Base-by-base conservation (phyloP, 2,888 invertebrate species). In the Spisula subtruncata region DNA sequence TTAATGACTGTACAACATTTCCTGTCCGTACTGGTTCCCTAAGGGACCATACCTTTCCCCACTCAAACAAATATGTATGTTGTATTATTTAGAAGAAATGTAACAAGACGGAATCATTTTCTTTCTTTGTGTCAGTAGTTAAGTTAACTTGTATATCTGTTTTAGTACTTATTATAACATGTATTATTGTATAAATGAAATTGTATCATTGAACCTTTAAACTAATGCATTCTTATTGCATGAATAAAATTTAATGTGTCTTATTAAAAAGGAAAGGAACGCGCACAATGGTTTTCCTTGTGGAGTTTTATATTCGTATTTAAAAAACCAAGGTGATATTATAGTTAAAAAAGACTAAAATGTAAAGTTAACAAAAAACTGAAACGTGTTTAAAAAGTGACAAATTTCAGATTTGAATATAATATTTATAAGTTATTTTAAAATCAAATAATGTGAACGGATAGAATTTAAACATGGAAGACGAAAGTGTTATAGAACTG, bases 1-100 rank as follows among this genome's bases (percentile, higher is more conserved):
- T 75, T 75, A 35, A 75, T 75, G 35, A 75, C 0, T 1, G 75
- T 75, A 75, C 75, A 75, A 75, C 18, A 32, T 81, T n/a, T n/a
- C 10, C 5, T 48, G 46, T 81, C 18, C 75, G 32, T 18, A 75
- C 75, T 1, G 1, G 14, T 41, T 81, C 81, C 48, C 81, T 18
- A 6, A 20, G 25, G 81, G 20, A 14, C 20, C 46, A n/a, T 51
- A 18, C 14, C 46, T 41, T 6, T 29, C 32, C 12, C 60, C 60
- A 10, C 6, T 25, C 25, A 12, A 25, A 25, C 71, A 20, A 71
- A 20, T 12, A 25, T 25, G 25, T 60, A 60, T n/a, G 60, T 5
- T n/a, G 8, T 60, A 25, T 66, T 25, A 66, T 66, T n/a, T 25
- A 25, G 25, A 66, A 66, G 25, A 60, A 25, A n/a, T n/a, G 6